These are phyloP conservation scores for Eulemur coronatus DNA, from an alignment of 2,797 vertebrate species.

Conservation along the genomic window DNA sequence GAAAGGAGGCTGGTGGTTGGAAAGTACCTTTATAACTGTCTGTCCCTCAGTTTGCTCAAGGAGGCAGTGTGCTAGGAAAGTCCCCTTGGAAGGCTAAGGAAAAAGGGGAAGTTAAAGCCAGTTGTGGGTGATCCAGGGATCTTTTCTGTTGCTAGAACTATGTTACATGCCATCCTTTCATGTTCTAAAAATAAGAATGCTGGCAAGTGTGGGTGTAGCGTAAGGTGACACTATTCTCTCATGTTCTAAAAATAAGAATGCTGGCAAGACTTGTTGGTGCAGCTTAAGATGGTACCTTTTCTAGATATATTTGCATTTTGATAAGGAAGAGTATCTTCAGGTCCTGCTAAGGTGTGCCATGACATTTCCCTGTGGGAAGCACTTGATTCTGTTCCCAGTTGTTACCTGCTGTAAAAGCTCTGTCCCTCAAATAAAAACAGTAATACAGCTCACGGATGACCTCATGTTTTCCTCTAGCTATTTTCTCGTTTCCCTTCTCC, in stretches of 20 bases:
- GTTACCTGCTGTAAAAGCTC: not conserved
- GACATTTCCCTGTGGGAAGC: not conserved
- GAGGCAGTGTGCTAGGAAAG: slow-evolving; percentile 16
- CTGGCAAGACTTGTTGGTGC: not conserved
- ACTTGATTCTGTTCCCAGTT: not conserved
- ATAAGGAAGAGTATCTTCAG: not conserved
- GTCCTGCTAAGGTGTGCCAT: not conserved
- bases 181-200: not conserved
- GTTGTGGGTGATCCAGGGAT: not conserved
- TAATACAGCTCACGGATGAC: not conserved
- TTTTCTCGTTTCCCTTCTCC: not conserved
- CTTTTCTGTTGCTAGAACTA: not conserved
- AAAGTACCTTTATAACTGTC: slow-evolving; percentile 54
- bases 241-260: not conserved
- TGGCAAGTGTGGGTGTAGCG: too few relatives aligned
- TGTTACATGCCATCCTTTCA: not conserved
- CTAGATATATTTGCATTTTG: not conserved
- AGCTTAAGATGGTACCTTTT: not conserved
- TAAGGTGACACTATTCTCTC: not conserved
- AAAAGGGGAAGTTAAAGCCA: slow-evolving; percentile 29
- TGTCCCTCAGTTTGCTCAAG: not conserved
- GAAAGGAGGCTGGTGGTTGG: not conserved
- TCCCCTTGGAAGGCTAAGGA: not conserved
- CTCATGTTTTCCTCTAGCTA: not conserved
- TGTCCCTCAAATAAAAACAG: slow-evolving; percentile 22